Evolutionary conservation across 1,140 invertebrate genomes (phyloP).

Genomic region (Diachasmimorpha longicaudata): DNA sequence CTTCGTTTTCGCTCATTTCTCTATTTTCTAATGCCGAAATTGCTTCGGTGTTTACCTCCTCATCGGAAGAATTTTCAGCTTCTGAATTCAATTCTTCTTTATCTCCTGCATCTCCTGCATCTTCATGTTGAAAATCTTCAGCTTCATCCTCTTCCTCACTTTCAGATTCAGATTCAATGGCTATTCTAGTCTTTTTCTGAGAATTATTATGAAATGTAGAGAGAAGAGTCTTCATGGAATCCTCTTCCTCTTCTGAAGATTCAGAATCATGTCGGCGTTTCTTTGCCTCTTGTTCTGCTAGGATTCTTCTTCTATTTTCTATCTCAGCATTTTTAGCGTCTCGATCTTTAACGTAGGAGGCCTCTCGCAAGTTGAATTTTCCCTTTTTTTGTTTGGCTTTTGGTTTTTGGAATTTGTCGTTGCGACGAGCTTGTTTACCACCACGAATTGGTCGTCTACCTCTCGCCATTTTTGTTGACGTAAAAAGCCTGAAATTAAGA

Average conservation of each 20-base stretch:
- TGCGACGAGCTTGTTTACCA: slow-evolving; percentile 36
- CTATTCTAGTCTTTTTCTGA: slow-evolving; percentile 35
- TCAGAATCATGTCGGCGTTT: slow-evolving; percentile 34
- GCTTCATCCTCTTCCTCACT: slow-evolving; percentile 34
- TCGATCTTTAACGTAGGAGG: slow-evolving; percentile 53
- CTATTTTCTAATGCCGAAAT: slow-evolving; percentile 42
- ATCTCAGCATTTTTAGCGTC: slow-evolving; percentile 52
- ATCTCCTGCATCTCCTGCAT: not conserved
- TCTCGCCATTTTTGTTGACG: not conserved
- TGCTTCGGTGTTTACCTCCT: slow-evolving; percentile 36
- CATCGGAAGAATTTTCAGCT: slow-evolving; percentile 39
- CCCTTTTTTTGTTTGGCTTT: slow-evolving; percentile 41
- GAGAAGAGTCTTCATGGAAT: slow-evolving; percentile 64
- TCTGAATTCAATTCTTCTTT: slow-evolving; percentile 36
- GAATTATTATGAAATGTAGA: slow-evolving; percentile 60
- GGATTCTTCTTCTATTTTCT: slow-evolving; percentile 46
- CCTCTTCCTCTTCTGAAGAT: slow-evolving; percentile 56
- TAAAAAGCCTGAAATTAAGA: not conserved
- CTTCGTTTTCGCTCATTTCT: slow-evolving; percentile 33
- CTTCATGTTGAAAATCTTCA: slow-evolving; percentile 40
- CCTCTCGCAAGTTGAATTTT: slow-evolving; percentile 52
- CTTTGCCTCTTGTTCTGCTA: slow-evolving; percentile 44
- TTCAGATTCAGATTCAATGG: slow-evolving; percentile 46
- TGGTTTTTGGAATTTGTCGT: slow-evolving; percentile 4
- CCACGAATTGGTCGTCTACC: not conserved